Evolutionary conservation across 2,888 invertebrate species (phyloP).

Genomic region (Orchesella flavescens): DNA sequence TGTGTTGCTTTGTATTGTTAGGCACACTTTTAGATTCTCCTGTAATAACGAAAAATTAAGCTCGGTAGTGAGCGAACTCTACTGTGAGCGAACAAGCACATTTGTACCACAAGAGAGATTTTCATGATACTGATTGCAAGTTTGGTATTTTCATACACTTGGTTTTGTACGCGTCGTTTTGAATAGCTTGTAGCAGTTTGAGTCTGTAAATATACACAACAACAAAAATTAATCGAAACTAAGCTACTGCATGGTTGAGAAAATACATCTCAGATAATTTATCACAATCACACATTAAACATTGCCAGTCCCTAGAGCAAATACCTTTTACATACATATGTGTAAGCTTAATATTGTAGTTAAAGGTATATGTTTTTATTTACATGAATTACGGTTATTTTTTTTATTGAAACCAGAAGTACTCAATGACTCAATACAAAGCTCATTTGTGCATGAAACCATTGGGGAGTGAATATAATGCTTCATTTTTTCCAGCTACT

Average conservation of each 20-base stretch:
- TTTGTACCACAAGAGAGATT: background rate
- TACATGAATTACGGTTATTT: conserved; percentile 16
- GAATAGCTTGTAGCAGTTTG: conserved; percentile 8
- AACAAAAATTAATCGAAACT: conserved; percentile 2
- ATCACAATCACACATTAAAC: no score
- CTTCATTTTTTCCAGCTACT: conserved; percentile 1
- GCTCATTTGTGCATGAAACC: conserved; percentile 48
- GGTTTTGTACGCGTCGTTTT: conserved; percentile 1
- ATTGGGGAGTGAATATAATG: conserved; percentile 38
- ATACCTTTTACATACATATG: background rate
- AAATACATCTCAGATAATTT: conserved; percentile 55
- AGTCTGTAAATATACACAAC: background rate
- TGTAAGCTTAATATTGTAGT: background rate
- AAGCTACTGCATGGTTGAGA: conserved; percentile 39
- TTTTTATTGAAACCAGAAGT: background rate
- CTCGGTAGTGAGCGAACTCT: conserved; percentile 30
- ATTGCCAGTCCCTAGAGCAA: conserved; percentile 11
- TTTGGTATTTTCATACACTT: background rate
- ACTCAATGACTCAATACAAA: conserved; percentile 23
- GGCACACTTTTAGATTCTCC: no score
- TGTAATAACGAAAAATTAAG: conserved; percentile 53
- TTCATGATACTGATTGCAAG: background rate
- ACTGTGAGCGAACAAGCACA: conserved; percentile 28
- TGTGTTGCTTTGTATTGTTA: no score
- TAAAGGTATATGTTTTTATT: background rate